These are phyloP conservation scores for Aplysina aerophoba DNA, from an alignment of 37 sponge, comb jelly and placozoan species.

Conservation along the genomic window DNA sequence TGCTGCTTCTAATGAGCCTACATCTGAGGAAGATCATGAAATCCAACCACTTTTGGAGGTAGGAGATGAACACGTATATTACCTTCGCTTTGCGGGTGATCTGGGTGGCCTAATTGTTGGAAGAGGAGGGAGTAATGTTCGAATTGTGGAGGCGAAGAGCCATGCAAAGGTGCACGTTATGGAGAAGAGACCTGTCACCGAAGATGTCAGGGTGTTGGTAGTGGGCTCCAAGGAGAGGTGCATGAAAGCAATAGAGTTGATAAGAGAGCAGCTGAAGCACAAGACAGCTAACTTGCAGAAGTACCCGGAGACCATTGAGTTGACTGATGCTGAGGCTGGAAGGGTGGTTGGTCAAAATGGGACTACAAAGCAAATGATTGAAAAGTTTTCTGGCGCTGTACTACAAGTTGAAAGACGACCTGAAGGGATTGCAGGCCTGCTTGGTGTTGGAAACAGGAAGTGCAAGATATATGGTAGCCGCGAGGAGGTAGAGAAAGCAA, in stretches of 20 bases:
- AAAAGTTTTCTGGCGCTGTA: slow-evolving; percentile 40
- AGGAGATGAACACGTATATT: slow-evolving; percentile 4
- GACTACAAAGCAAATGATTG: slow-evolving; percentile 12
- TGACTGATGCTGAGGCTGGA: slow-evolving; percentile 29
- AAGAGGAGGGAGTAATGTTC: slow-evolving; percentile 68
- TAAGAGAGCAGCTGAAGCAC: slow-evolving; percentile 16
- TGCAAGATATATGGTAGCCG: slow-evolving; percentile 45
- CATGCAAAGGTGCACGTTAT: slow-evolving; percentile 58
- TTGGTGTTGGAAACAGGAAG: not conserved
- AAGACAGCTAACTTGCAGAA: slow-evolving; percentile 24
- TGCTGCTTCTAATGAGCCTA: not conserved
- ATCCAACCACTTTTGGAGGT: slow-evolving; percentile 14
- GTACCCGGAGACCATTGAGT: slow-evolving; percentile 26
- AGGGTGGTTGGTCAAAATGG: slow-evolving; percentile 52
- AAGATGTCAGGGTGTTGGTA: slow-evolving; percentile 26
- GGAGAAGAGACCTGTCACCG: not conserved
- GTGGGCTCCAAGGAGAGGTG: slow-evolving; percentile 54
- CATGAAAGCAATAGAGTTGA: slow-evolving; percentile 38
- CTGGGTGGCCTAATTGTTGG: slow-evolving; percentile 79
- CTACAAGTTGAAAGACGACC: slow-evolving; percentile 14
- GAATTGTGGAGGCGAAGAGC: slow-evolving; percentile 60
- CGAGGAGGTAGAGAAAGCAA: slow-evolving; percentile 42
- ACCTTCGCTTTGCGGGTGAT: slow-evolving; percentile 53
- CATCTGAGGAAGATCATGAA: not conserved
- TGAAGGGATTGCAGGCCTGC: slow-evolving; percentile 1